These are phyloP conservation scores for Drosophila robusta DNA, from an alignment of 2,888 invertebrate genomes.

Conservation along the genomic window DNA sequence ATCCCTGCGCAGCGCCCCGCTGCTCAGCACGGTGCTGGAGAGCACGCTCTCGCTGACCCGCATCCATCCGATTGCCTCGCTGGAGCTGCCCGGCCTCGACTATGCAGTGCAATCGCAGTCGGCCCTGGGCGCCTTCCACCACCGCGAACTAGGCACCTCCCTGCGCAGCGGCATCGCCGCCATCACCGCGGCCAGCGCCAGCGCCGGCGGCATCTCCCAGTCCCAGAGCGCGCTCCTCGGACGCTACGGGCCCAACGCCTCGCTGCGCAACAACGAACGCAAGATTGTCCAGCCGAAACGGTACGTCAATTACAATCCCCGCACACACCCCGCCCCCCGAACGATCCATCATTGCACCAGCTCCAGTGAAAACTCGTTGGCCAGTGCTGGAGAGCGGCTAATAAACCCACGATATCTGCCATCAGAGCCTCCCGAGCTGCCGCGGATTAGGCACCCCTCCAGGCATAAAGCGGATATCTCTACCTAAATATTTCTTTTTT, in stretches of 20 bases:
- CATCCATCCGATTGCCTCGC: constrained; percentile 85
- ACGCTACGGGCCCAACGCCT: constrained; percentile 80
- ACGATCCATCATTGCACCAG: neutral
- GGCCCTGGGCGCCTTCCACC: constrained; percentile 69
- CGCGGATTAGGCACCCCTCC: no score
- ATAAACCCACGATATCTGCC: no score
- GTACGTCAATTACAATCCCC: constrained; percentile 71
- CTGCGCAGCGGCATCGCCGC: constrained; percentile 80
- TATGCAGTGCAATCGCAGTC: constrained; percentile 83
- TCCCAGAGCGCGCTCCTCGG: constrained; percentile 76
- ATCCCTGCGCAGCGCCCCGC: constrained; percentile 85
- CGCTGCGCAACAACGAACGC: constrained; percentile 83
- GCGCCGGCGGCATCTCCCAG: constrained; percentile 68
- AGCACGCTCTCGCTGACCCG: constrained; percentile 85
- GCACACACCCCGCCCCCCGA: neutral
- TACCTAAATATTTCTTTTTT: no score
- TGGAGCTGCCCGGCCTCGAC: constrained; percentile 85
- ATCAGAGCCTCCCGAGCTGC: no score
- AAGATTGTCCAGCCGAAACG: constrained; percentile 84
- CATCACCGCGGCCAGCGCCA: constrained; percentile 73
- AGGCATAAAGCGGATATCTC: no score
- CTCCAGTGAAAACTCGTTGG: no score
- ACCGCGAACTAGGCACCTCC: constrained; percentile 81
- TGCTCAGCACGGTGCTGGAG: constrained; percentile 85
- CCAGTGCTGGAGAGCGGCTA: no score